Percentiles rank a stretch among this genome's conserved stretches.
Evolutionary conservation across 2,797 vertebrate genomes (phyloP).

Genomic region (Enteromius thamalakanensis): DNA sequence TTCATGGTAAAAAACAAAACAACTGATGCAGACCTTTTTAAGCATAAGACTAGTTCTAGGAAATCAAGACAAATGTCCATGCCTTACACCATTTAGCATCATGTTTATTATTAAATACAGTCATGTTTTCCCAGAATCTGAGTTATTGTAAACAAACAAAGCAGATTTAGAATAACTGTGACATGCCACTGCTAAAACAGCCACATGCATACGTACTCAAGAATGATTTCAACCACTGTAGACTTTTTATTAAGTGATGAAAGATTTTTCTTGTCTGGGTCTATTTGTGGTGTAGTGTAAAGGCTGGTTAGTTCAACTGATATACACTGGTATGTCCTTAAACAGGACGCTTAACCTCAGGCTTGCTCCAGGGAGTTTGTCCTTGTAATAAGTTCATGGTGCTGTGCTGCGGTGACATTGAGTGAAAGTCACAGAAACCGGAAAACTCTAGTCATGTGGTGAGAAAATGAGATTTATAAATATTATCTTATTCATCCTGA

Average conservation of each 20-base stretch:
- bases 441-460: neutral
- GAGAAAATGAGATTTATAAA: neutral
- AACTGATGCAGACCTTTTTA: neutral
- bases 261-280: neutral
- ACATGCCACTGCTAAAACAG: neutral
- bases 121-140: neutral
- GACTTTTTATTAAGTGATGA: neutral
- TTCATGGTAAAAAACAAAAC: neutral
- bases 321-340: neutral
- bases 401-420: neutral
- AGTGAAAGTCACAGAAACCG: neutral
- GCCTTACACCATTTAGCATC: neutral
- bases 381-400: conserved; percentile 7
- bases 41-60: neutral
- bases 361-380: conserved; percentile 6
- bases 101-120: neutral
- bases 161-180: neutral
- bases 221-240: neutral
- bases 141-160: neutral
- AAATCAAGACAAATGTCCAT: neutral
- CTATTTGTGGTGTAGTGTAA: neutral
- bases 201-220: neutral
- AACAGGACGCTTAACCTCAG: neutral
- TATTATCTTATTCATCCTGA: neutral
- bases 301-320: neutral